Base-by-base conservation (phyloP, 2,888 invertebrate species). In the Trissoscelio sp. region DNA sequence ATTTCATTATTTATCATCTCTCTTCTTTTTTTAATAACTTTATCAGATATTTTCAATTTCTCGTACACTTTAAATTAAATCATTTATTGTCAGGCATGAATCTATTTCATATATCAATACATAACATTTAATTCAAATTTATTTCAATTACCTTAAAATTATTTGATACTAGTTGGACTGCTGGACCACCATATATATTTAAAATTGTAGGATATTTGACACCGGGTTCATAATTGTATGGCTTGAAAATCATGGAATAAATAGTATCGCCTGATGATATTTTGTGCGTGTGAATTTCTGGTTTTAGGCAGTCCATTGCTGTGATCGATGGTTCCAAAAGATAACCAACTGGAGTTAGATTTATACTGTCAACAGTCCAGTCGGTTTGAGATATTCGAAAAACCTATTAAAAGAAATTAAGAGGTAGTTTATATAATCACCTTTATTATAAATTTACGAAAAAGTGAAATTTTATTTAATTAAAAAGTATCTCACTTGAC, bases 171-270 rank as follows among this genome's bases (percentile, higher is more conserved):
- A 98, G 94, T 92, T 99, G 99, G 55, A 99, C 98, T 91, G 99
- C 98, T 0, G 99, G 99, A 0, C 99, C 99, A 1, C 98, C 99
- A 91, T 99, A 99, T 66, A 99, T 97, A 92, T 98, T 98, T 58
- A 99, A 93, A 79, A 99, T 96, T 12, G 98, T 98, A 0, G 99
- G 99, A 92, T 98, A 97, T 80, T 95, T 94, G 11, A 92, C 91
- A 5, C 94, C 94, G 0, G 93, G 92, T 85, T 94, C 93, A 86
- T 94, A 95, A 89, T 94, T 94, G 88, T 95, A 95, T 1, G 97
- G 97, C 88, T 96, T 96, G 92, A 98, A 98, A 83, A 98, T 95
- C 95, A 98, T 96, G 51, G 98, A 97, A 87, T 96, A 95, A 72
- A 97, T 92, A 12, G 94, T 93, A 86, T 95, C 95, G 4, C 96